Evolutionary conservation across 2,888 invertebrate species (phyloP).

Genomic region (Eupithecia tripunctaria): DNA sequence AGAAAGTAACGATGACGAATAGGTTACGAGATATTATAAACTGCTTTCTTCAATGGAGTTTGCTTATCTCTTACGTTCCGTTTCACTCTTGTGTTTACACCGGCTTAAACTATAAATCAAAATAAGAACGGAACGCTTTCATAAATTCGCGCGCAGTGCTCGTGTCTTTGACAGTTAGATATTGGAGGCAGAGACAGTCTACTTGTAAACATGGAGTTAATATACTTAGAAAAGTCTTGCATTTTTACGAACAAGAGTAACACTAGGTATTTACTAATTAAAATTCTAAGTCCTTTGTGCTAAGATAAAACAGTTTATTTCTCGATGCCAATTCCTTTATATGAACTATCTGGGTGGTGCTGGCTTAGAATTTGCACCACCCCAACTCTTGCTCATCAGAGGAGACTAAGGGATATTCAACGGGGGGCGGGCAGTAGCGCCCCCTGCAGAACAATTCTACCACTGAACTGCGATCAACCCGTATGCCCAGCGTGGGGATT

Average conservation of each 20-base stretch:
- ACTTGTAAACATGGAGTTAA: slow-evolving; percentile 6
- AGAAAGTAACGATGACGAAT: slow-evolving; percentile 38
- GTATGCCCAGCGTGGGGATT: too few relatives aligned
- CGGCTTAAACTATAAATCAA: slow-evolving; percentile 37
- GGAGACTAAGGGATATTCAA: too few relatives aligned
- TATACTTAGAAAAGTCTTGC: neutral
- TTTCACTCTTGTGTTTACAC: slow-evolving; percentile 39
- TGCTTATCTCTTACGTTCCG: slow-evolving; percentile 42
- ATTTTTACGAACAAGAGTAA: neutral
- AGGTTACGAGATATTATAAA: slow-evolving; percentile 27
- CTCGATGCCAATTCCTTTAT: neutral
- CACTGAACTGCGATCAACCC: too few relatives aligned
- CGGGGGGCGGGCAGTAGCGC: too few relatives aligned
- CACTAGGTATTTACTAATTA: neutral
- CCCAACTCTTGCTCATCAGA: too few relatives aligned
- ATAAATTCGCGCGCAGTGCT: slow-evolving; percentile 31
- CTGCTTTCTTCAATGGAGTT: slow-evolving; percentile 37
- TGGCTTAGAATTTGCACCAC: too few relatives aligned
- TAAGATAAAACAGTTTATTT: neutral
- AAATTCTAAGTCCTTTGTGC: neutral
- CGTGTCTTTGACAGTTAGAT: slow-evolving; percentile 31
- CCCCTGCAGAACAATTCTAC: too few relatives aligned
- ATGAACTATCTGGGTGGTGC: too few relatives aligned
- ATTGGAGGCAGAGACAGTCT: slow-evolving; percentile 20
- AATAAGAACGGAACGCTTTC: slow-evolving; percentile 32